Evolutionary conservation across 2,797 vertebrate species (phyloP), one percentile per base, ranked within the genome.

Genomic region (Enteromius afrohamiltoni): DNA sequence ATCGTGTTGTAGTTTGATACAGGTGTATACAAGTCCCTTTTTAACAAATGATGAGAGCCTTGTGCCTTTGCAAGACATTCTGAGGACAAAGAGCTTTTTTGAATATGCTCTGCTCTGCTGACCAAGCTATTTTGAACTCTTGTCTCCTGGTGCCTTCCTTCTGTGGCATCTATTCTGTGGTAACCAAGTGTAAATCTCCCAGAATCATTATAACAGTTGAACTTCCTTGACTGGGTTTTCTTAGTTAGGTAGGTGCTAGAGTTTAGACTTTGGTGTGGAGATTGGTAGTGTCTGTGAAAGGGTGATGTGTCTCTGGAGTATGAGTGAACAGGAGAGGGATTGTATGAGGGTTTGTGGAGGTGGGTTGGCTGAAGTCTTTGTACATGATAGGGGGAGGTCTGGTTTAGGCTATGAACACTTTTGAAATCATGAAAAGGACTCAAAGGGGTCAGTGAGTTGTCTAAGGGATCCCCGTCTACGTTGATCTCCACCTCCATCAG

Each of bases 401-500:
- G 88, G 34, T 89, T 91, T 86, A 88, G 89, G 26, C 70, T 84
- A 85, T 17, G 81, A 55, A 80, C 82, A 85, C 40, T 62, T 47
- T 9, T 45, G 14, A 58, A 23, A 23, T 79, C 47, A 6, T 19
- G 37, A 31, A 62, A 64, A 26, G 68, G 68, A 64, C 42, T 77
- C 7, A 49, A 77, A 74, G 83, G 55, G 29, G 58, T 87, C 53
- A 83, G 53, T 4, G 80, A 81, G 26, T 34, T 49, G 53, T 95
- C 95, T 81, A 93, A 84, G 7, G 94, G 92, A 84, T 95, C 96
- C 67, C 94, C 96, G 58, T 96, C 95, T 1, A 95, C 96, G 75
- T 94, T 96, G 2, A 94, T 86, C 86, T 96, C 96, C 1, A 97
- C 81, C 88, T 97, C 97, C 83, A 93, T 89, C 60, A 96, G 94